Percentiles rank a stretch among this genome's conserved stretches.
Conservation (phyloP, 2,113 vertebrate genomes). For the Tychaedon coryphoeus region DNA sequence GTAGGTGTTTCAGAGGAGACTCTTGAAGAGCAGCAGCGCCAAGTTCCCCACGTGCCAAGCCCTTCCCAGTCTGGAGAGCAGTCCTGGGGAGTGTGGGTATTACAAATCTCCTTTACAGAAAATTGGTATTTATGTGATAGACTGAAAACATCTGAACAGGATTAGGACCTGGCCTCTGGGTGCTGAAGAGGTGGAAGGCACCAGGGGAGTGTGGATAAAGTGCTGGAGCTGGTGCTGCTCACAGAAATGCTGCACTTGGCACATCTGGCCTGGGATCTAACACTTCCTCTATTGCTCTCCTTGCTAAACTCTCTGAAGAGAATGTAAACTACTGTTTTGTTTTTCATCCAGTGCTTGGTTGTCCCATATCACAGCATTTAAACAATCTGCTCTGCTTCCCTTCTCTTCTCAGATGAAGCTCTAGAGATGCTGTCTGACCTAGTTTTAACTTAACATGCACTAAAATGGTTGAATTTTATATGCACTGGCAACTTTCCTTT, state of each 20-base stretch:
- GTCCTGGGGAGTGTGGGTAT: not conserved
- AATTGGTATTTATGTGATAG: not conserved
- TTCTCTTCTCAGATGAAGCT: not conserved
- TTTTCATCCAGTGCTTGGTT: not conserved
- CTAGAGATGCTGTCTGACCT: slow-evolving; percentile 7
- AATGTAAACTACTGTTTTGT: not conserved
- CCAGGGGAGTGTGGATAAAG: not conserved
- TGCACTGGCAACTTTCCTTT: slow-evolving; percentile 16
- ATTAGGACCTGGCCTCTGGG: not conserved
- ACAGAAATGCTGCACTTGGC: not conserved
- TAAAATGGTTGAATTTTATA: slow-evolving; percentile 16
- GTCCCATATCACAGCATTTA: not conserved
- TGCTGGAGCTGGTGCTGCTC: not conserved
- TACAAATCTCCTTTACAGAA: not conserved
- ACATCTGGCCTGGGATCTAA: not conserved
- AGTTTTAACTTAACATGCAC: not conserved
- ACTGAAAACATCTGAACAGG: not conserved
- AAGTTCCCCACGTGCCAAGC: not conserved
- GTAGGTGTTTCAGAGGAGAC: not conserved
- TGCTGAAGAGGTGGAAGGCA: not conserved
- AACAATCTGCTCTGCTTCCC: not conserved
- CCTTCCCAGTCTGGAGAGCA: not conserved
- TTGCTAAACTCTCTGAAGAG: not conserved
- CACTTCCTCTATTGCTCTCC: not conserved
- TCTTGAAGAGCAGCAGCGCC: not conserved